These are phyloP conservation scores for Galaxea fascicularis DNA, from an alignment of 92 coral and sea anemone genomes.

Conservation along the genomic window DNA sequence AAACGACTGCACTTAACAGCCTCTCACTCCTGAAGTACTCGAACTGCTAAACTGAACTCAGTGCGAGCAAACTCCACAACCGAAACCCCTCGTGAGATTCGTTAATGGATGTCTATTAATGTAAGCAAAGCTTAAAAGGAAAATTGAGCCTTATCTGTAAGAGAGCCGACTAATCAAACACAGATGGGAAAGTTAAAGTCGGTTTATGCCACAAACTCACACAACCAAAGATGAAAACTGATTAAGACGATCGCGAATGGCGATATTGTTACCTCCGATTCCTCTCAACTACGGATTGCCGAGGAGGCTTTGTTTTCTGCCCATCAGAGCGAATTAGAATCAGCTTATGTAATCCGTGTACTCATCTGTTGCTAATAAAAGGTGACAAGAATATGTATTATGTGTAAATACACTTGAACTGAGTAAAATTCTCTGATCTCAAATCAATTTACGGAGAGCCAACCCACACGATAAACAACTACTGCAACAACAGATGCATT, in stretches of 20 bases:
- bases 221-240: background rate
- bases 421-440: conserved; percentile 67
- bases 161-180: conserved; percentile 60
- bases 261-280: background rate
- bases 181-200: conserved; percentile 32
- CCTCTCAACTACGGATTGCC: conserved; percentile 6
- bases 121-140: conserved; percentile 88
- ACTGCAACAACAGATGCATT: conserved; percentile 12
- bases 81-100: conserved; percentile 1
- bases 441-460: conserved; percentile 65
- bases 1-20: background rate
- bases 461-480: conserved; percentile 37
- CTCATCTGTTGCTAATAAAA: conserved; percentile 79
- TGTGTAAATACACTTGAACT: conserved; percentile 79
- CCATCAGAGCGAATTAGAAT: conserved; percentile 70
- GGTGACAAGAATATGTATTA: conserved; percentile 69
- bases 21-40: conserved; percentile 3
- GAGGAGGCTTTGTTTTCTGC: conserved; percentile 31
- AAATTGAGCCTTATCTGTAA: conserved; percentile 79
- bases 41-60: background rate
- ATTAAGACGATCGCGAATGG: background rate
- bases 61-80: conserved; percentile 9
- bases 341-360: conserved; percentile 77
- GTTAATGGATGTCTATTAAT: conserved; percentile 81
- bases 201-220: conserved; percentile 5